Base-by-base conservation (phyloP, 2,888 invertebrate genomes). In the Drosophila atripex region DNA sequence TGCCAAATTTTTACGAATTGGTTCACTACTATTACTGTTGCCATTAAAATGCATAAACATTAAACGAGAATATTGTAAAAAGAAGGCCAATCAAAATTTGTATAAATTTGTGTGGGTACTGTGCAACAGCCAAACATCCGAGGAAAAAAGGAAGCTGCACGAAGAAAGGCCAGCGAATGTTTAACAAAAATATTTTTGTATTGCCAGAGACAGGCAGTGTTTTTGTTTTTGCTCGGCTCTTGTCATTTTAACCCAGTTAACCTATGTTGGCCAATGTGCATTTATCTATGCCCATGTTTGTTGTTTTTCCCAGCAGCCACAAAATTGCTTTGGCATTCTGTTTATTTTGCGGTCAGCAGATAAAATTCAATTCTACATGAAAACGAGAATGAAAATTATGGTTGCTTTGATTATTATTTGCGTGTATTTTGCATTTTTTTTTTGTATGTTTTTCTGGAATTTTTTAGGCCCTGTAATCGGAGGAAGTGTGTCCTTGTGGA, bases 211-310 rank as follows among this genome's bases (percentile, higher is more conserved):
- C 54, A 47, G 32, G 23, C 47, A 11, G 12, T 23, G 30, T 18
- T 32, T 30, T 32, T 57, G 54, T 43, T 64, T 63, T 63, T 45
- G 45, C 8, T 38, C 38, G 65, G 60, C 30, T 70, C 39, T 69
- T 86, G 86, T 86, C 86, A 80, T 80, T 83, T 84, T 86, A 86
- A 80, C 80, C 86, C 71, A 86, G 76, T 76, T 82, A 75, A 69
- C 65, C 78, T 73, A 77, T 77, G 77, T 47, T 59, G 35, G 80
- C 60, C 76, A 54, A 56, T 52, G 11, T 61, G 54, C 43, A 47
- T 51, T 16, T 58, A 35, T 57, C 47, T 59, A 35, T 71, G 38
- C 63, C 14, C n/a, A 18, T 35, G 8, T 21, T 59, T 69, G 43
- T 69, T 71, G 43, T 32, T 55, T 39, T 47, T 47, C 49, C 28